Base-by-base conservation (phyloP, 1,140 invertebrate species). In the Tribolium castaneum region DNA sequence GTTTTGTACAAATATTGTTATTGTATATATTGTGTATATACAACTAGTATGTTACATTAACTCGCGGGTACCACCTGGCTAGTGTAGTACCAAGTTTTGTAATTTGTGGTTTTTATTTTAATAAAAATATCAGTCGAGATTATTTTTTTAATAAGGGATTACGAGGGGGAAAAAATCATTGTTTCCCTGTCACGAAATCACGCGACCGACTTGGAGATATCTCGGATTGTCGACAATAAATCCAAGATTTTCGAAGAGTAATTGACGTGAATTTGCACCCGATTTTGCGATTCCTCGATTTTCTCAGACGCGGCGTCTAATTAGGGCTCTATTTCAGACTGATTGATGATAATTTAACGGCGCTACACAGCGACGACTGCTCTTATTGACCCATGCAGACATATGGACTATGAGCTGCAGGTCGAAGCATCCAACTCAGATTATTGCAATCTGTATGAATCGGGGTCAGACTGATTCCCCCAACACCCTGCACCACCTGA, bases 1-100 rank as follows among this genome's bases (percentile, higher is more conserved):
- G 14, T 3, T 59, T 59, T 59, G 54, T 59, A 59, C 54, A 59
- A 59, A 22, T 59, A 59, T 70, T 70, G 35, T 70, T 16, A 66
- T 45, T 70, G 70, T 72, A 51, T 52, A 72, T 39, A 50, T 51
- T 71, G 49, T 72, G 66, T 66, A 70, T 74, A 75, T 78, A 79
- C 51, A 76, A 71, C n/a, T 54, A 56, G 77, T 78, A 79, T 76
- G 78, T 79, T 79, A 79, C 74, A 80, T 77, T 80, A 80, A 77
- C 78, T 80, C 56, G 12, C 34, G 12, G 22, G 19, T 73, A 39
- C 35, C 35, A 39, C 35, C 3, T 39, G 35, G 59, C n/a, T 35
- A 22, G 59, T 35, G 25, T 51, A 52, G 73, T 79, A 81, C 71
- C 78, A 81, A 78, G 13, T 13, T 13, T 66, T 59, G 19, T 59